A percentile compares a stretch with the other conserved stretches of the same genome.
These are phyloP conservation scores for Diacarnus erythraeanus DNA, from an alignment of 37 sponge, comb jelly and placozoan species.

Conservation along the genomic window DNA sequence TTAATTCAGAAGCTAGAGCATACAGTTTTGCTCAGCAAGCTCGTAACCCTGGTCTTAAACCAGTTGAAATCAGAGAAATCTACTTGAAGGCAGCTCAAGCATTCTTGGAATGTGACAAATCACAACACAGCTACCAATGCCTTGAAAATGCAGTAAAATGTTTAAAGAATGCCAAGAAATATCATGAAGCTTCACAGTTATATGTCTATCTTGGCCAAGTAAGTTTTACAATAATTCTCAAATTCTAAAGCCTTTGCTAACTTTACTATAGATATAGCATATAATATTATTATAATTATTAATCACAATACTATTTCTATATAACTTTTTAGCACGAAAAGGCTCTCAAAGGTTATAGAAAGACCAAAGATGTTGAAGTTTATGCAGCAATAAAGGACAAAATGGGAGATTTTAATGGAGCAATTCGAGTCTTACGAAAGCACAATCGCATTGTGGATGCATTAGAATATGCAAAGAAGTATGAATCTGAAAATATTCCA, in stretches of 20 bases:
- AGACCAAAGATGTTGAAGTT: conserved; percentile 15
- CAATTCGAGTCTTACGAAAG: background rate
- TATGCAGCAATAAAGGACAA: conserved; percentile 14
- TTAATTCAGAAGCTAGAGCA: conserved; percentile 47
- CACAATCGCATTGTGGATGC: conserved; percentile 2
- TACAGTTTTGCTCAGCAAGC: conserved; percentile 26
- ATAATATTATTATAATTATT: too few relatives aligned
- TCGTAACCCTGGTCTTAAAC: background rate
- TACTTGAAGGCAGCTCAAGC: conserved; percentile 47
- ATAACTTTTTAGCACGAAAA: conserved; percentile 28
- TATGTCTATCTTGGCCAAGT: conserved; percentile 14
- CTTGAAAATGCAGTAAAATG: conserved; percentile 58
- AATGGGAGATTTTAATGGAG: conserved; percentile 19
- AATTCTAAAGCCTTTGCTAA: too few relatives aligned
- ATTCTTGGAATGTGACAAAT: conserved; percentile 45
- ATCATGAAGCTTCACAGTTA: conserved; percentile 31
- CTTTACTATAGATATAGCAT: too few relatives aligned
- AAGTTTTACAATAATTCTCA: background rate
- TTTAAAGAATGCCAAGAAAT: conserved; percentile 42
- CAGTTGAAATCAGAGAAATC: conserved; percentile 15
- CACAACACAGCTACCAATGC: conserved; percentile 7
- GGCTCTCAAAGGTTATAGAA: conserved; percentile 37
- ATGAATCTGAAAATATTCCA: background rate
- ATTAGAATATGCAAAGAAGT: conserved; percentile 15
- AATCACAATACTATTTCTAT: too few relatives aligned